Base-by-base conservation (phyloP, 2,888 invertebrate genomes). In the Orthosia gracilis region DNA sequence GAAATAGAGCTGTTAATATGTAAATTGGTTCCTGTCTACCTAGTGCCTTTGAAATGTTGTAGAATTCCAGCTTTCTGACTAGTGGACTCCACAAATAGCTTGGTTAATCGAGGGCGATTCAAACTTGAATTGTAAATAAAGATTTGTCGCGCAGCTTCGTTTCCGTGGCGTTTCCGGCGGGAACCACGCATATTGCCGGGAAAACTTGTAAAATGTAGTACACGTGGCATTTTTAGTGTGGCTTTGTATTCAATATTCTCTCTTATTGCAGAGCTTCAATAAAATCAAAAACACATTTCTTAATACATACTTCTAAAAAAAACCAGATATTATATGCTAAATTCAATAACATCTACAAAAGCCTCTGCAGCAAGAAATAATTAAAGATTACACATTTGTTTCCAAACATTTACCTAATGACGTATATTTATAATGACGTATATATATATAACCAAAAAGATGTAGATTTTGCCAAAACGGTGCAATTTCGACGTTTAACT, bases 401-500 rank as follows among this genome's bases (percentile, higher is more conserved):
- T 55, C 66, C 69, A 63, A 73, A 80, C 58, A 31, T 58, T 55
- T 54, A 85, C 31, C 12, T 86, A 89, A 91, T 87, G 83, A 84
- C 80, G 58, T 62, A 80, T 73, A 77, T 83, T 87, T 85, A n/a
- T 86, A 89, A 91, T 87, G 83, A 84, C 80, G 58, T 62, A 80
- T 73, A 77, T 83, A 86, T 85, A n/a, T n/a, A n/a, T n/a, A 81
- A 71, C 76, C 74, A 78, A 80, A 59, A 88, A 73, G 79, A 84
- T 78, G 66, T 69, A 82, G 72, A 80, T 83, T 87, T 85, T 80
- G 74, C 79, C 73, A 88, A 92, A 92, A 89, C 85, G 87, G 76
- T 82, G 88, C 85, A 90, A 89, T 91, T 89, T 87, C 62, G 73
- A 74, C 87, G 88, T 91, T 93, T 92, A 92, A 93, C 94, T 94